phyloP scores from a whole-genome alignment of 2,113 vertebrate species.

The Tretioscincus oriximinensis region DNA sequence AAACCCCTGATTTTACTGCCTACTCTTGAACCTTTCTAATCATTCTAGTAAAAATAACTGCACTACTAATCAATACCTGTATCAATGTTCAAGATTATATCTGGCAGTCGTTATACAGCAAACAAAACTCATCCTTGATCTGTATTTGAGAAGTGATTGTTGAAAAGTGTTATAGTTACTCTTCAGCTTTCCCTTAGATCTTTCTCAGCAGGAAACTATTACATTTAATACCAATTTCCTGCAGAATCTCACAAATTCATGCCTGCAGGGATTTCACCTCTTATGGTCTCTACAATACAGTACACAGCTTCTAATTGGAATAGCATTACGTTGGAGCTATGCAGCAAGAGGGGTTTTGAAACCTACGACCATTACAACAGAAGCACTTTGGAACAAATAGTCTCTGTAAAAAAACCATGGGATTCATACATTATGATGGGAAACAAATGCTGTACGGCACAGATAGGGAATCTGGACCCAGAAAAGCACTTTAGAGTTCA shows the following conservation, averaged over 20 bases:
- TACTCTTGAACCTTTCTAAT: constrained; percentile 5
- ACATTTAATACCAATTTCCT: constrained; percentile 62
- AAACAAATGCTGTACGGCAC: neutral
- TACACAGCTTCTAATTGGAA: constrained; percentile 50
- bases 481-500: neutral
- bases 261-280: constrained; percentile 67
- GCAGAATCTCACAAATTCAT: constrained; percentile 62
- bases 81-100: constrained; percentile 17
- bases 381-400: neutral
- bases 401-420: constrained; percentile 10
- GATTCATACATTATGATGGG: neutral
- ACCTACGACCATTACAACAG: too few species aligned
- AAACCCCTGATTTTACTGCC: too few species aligned
- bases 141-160: constrained; percentile 16
- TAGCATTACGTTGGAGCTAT: constrained; percentile 42
- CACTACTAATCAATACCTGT: constrained; percentile 3
- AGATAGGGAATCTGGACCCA: neutral
- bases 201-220: constrained; percentile 62
- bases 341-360: neutral
- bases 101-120: neutral
- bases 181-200: constrained; percentile 54
- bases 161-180: constrained; percentile 57
- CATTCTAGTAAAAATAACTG: constrained; percentile 19
- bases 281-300: constrained; percentile 48
- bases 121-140: constrained; percentile 36